Evolutionary conservation across 2,888 invertebrate species (phyloP), one percentile per base, ranked within the genome.

Genomic region (Leptopilina drosophilae): DNA sequence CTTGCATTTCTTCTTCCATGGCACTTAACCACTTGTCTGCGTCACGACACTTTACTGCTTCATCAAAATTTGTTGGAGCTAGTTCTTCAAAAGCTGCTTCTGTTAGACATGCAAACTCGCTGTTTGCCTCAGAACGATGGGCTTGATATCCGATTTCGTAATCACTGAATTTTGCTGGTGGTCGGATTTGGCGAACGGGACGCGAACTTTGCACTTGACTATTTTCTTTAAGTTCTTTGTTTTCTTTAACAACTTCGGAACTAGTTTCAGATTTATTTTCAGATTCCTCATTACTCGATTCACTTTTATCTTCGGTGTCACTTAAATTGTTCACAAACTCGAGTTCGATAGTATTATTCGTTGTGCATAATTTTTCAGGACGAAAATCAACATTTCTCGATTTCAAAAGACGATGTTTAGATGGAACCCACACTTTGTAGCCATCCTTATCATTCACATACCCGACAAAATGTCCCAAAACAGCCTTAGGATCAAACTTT

Each of bases 81-180:
- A 79, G 12, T n/a, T 81, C 79, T 8, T 81, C 67, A 3, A 77
- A 69, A 33, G 78, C 66, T 11, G 81, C 80, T 78, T 78, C 59
- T 64, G 77, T 20, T 26, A 81, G n/a, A 76, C 69, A 80, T 11
- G 79, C 78, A 2, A 76, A 46, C 4, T 78, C 82, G 69, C 64
- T 78, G 49, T 83, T 81, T 59, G 76, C 66, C 20, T 79, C 12
- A 2, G 79, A 69, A 26, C 76, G 76, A 56, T 53, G 77, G 59
- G 12, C 75, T 42, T 59, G 59, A 59, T 59, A 59, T 7, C 59
- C 59, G 59, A 59, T 15, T 3, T 59, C 59, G 15, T 79, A 78
- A 46, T 65, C 73, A 65, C 8, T 33, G 11, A 65, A 77, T n/a
- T 40, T 79, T 20, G 42, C 77, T n/a, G 77, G 67, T 15, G 56